Conservation (phyloP, 1,140 invertebrate species). For the Mycetomoellerius zeteki region DNA sequence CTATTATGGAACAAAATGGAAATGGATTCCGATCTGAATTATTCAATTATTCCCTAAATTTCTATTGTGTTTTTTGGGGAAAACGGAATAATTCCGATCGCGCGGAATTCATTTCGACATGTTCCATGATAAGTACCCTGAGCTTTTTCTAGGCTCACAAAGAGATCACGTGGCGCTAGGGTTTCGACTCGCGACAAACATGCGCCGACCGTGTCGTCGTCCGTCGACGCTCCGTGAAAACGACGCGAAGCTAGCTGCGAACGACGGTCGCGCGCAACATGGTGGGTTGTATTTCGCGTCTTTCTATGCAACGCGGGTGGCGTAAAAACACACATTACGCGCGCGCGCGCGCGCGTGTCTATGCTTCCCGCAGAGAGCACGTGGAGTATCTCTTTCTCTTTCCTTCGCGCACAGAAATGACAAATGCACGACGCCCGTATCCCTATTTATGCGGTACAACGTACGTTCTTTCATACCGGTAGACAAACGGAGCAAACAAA, state of each 20-base stretch:
- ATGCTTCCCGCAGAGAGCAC: background rate
- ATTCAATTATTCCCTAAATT: too few species aligned
- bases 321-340: background rate
- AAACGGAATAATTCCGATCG: too few species aligned
- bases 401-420: background rate
- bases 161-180: conserved; percentile 17
- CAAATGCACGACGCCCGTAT: too few species aligned
- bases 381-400: conserved; percentile 16
- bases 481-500: background rate
- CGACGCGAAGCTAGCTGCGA: conserved; percentile 29
- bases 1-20: too few species aligned
- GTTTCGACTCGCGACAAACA: conserved; percentile 35
- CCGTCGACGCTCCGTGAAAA: background rate
- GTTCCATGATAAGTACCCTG: too few species aligned
- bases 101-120: too few species aligned
- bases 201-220: conserved; percentile 8
- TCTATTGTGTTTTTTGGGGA: too few species aligned
- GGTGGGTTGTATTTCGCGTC: conserved; percentile 2
- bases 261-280: conserved; percentile 39
- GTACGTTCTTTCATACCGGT: too few species aligned
- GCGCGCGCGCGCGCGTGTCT: background rate
- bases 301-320: background rate
- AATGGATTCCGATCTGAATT: too few species aligned
- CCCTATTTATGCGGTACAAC: too few species aligned
- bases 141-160: background rate